These are phyloP conservation scores for Okapia johnstoni DNA, from an alignment of 2,113 vertebrate genomes.

Conservation along the genomic window DNA sequence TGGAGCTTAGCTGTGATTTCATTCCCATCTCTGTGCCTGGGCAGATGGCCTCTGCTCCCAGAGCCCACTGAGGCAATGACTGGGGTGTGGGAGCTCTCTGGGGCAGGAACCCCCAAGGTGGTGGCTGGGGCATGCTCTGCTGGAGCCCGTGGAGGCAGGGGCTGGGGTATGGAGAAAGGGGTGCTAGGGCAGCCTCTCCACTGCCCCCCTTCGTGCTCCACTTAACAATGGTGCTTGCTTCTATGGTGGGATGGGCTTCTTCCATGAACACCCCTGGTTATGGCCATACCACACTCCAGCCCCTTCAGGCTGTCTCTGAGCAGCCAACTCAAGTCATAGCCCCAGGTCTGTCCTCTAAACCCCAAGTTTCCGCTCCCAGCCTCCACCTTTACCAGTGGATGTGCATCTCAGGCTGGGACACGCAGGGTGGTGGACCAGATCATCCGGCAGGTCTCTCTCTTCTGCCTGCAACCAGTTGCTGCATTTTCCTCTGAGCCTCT, in stretches of 20 bases:
- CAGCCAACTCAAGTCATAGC: background rate
- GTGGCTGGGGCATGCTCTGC: background rate
- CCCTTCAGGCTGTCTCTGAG: background rate
- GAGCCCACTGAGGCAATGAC: background rate
- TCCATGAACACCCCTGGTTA: background rate
- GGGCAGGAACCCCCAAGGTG: background rate
- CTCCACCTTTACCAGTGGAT: rapidly evolving
- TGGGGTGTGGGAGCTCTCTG: background rate
- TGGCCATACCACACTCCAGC: background rate
- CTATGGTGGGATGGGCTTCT: background rate
- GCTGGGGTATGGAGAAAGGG: background rate
- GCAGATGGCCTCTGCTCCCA: background rate
- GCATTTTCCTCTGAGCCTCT: background rate
- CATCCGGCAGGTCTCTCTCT: background rate
- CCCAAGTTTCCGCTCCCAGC: background rate
- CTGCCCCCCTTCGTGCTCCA: background rate
- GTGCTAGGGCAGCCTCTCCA: background rate
- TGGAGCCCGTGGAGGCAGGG: background rate
- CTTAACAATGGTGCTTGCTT: background rate
- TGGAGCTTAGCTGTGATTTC: background rate
- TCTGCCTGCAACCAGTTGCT: background rate
- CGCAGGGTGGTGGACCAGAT: background rate
- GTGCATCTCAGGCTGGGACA: background rate
- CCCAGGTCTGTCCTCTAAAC: background rate
- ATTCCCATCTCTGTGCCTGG: background rate